phyloP scores from a whole-genome alignment of 2,113 vertebrate species.

The Riparia riparia region DNA sequence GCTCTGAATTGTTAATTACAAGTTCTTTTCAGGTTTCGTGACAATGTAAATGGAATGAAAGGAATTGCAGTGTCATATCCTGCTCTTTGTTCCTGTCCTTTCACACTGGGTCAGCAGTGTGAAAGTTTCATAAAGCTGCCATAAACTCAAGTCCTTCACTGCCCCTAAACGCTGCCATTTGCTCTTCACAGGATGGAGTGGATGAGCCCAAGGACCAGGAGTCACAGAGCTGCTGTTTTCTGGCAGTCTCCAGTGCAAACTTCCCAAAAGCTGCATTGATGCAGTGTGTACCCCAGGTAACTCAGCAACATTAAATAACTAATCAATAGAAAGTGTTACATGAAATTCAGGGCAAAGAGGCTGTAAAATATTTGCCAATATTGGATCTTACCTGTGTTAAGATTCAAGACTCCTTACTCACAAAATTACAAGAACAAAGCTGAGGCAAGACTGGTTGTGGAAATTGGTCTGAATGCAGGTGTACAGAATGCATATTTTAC shows the following conservation, averaged over 20 bases:
- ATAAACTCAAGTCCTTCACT: not conserved
- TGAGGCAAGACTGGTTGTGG: not conserved
- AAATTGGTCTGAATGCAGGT: not conserved
- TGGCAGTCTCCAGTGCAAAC: not conserved
- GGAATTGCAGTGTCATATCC: constrained; percentile 56
- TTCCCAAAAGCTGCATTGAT: not conserved
- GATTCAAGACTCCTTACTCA: not conserved
- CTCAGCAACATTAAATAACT: not conserved
- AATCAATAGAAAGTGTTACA: rapidly evolving
- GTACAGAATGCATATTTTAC: not conserved
- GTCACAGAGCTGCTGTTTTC: not conserved
- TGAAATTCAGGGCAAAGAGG: not conserved
- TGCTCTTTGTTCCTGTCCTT: constrained; percentile 44
- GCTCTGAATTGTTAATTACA: constrained; percentile 30
- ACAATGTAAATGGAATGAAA: not conserved
- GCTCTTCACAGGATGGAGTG: not conserved
- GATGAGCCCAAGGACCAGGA: not conserved
- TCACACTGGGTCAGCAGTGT: not conserved
- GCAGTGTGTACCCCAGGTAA: not conserved
- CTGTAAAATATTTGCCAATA: not conserved
- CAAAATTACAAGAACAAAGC: not conserved
- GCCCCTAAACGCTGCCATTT: not conserved
- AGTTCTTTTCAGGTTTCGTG: not conserved
- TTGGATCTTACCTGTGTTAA: not conserved
- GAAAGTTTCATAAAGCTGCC: constrained; percentile 45